Base-by-base conservation (phyloP, 2,113 vertebrate genomes). In the Tupaia tana region DNA sequence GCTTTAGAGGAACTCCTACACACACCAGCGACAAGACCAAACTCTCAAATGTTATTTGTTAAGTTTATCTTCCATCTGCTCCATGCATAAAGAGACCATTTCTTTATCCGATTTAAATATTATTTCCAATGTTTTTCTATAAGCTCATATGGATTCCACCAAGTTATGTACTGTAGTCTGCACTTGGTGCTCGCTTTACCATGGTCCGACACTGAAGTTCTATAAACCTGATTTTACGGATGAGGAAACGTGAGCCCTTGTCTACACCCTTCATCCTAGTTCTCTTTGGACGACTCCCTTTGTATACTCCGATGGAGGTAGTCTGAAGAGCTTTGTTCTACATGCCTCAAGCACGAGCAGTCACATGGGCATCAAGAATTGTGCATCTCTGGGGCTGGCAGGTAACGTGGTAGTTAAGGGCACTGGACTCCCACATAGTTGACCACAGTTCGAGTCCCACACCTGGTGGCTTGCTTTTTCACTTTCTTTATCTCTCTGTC, bases 1-100 rank as follows among this genome's bases (percentile, higher is more conserved):
- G 74, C 97, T 97, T 97, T 97, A 97, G 91, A 86, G 56, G 43
- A 75, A 24, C 94, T 67, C 81, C 19, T 93, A 69, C 56, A 92
- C 56, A 92, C 4, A 89, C 4, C 56, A 19, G 19, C 89, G 29
- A 94, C 81, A 87, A 89, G 78, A 74, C 29, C 3, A 54, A 63
- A 89, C 34, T 74, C 6, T 8, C 8, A 54, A 16, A 34, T 20
- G 16, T 31, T 91, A 66, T 83, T 95, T 34, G 86, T 58, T 34
- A 86, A 61, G 16, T 31, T 89, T 80, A 7, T 63, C n/a, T 81
- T 43, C 22, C 78, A 64, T 43, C 58, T 58, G 15, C 69, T 81
- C 82, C 25, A 74, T 16, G 22, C 22, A 25, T 91, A 86, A 81
- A 83, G 29, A 22, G 19, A 89, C 13, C 67, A 56, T 79, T 82